Evolutionary conservation across 2,888 invertebrate species (phyloP).

Genomic region (Omphaloscelis lunosa): DNA sequence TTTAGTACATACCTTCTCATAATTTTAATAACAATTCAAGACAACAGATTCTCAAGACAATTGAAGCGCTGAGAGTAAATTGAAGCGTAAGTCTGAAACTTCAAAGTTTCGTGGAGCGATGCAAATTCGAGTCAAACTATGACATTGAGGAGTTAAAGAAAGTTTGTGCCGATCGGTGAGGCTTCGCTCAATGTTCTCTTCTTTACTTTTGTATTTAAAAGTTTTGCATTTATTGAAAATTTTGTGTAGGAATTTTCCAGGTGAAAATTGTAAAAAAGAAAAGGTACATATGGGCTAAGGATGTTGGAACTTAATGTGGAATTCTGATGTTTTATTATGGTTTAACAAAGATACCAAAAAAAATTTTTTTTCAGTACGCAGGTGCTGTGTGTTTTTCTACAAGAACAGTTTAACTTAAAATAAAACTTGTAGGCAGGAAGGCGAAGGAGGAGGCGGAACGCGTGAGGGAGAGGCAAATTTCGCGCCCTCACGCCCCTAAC

Average conservation of each 20-base stretch:
- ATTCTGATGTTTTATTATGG: too few relatives aligned
- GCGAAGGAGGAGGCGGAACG: too few relatives aligned
- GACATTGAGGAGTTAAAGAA: slow-evolving; percentile 33
- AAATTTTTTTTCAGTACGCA: neutral
- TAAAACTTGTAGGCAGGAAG: too few relatives aligned
- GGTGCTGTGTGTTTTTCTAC: too few relatives aligned
- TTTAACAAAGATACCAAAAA: too few relatives aligned
- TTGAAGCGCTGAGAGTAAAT: neutral
- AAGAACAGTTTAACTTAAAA: too few relatives aligned
- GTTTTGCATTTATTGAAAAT: slow-evolving; percentile 1
- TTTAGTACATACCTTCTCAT: neutral
- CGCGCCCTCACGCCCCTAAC: too few relatives aligned
- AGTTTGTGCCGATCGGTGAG: slow-evolving; percentile 27
- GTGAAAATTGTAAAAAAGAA: neutral
- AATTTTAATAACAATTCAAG: neutral
- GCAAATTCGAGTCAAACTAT: slow-evolving; percentile 37
- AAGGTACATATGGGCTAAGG: neutral
- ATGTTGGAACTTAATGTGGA: too few relatives aligned
- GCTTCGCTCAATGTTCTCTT: neutral
- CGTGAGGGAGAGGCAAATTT: too few relatives aligned
- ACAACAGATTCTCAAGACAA: slow-evolving; percentile 7
- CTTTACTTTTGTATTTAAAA: neutral
- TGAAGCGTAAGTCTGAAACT: slow-evolving; percentile 10
- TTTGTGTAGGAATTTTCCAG: neutral
- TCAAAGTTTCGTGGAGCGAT: slow-evolving; percentile 25